Percentiles rank a stretch among this genome's conserved stretches.
These are phyloP conservation scores for Thomomys bottae DNA, from an alignment of 2,113 vertebrate species.

Conservation along the genomic window DNA sequence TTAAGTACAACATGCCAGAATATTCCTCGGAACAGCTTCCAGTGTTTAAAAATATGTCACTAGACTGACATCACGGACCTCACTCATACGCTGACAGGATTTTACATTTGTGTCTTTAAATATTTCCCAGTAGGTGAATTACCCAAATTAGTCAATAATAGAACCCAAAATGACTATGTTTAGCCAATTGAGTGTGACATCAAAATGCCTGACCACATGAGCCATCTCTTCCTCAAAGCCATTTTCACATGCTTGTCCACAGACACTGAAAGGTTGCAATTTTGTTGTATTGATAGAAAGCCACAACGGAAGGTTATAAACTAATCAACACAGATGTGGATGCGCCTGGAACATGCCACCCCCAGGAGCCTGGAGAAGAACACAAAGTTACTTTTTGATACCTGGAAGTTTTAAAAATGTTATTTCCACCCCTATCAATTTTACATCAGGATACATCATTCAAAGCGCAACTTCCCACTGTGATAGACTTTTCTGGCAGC, in stretches of 20 bases:
- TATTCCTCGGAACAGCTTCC: slow-evolving; percentile 37
- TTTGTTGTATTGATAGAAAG: background rate
- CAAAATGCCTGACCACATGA: slow-evolving; percentile 47
- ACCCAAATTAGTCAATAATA: slow-evolving; percentile 77
- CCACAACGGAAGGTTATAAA: background rate
- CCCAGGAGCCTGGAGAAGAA: background rate
- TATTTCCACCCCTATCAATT: slow-evolving; percentile 25
- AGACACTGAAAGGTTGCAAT: slow-evolving; percentile 45
- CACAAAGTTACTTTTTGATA: background rate
- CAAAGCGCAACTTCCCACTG: background rate
- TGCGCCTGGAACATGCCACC: background rate
- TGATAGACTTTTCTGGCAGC: background rate
- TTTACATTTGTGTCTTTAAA: slow-evolving; percentile 73
- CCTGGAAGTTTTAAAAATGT: slow-evolving; percentile 21
- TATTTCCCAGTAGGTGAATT: slow-evolving; percentile 74
- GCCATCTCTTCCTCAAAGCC: slow-evolving; percentile 56
- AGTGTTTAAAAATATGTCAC: slow-evolving; percentile 75
- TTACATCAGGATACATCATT: slow-evolving; percentile 27
- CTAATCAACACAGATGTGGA: background rate
- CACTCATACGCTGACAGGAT: slow-evolving; percentile 30
- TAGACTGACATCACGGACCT: slow-evolving; percentile 60
- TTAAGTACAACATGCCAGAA: slow-evolving; percentile 51
- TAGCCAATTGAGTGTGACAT: slow-evolving; percentile 74
- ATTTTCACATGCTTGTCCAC: background rate
- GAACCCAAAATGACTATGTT: slow-evolving; percentile 68